Base-by-base conservation (phyloP, 2,888 invertebrate species). In the Drosophila paucipuncta region DNA sequence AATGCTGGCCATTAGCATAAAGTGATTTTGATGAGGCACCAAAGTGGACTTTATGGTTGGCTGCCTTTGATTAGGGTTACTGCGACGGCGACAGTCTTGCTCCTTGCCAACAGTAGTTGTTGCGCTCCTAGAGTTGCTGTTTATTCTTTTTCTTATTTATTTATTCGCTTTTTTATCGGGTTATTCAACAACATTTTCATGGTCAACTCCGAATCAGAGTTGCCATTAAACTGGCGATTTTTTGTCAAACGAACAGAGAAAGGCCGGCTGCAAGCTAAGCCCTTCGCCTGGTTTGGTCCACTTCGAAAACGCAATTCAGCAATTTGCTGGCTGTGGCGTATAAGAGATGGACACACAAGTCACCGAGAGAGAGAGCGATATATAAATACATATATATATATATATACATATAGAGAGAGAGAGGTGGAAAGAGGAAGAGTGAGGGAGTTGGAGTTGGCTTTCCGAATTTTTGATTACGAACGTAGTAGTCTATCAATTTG, bases 1-100 rank as follows among this genome's bases (percentile, higher is more conserved):
- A 87, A 87, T 87, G 86, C 68, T 59, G 58, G 68, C 88, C 83
- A 87, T 87, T 87, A 86, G 87, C 87, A 87, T 87, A 87, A 87
- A 87, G 85, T 88, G 87, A 88, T 88, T 86, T 87, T 87, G 89
- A 87, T 87, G 85, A 83, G 85, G 78, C 85, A 83, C 84, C 83
- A 86, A 85, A 86, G 85, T 87, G 87, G 85, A 86, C 85, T 87
- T 86, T 85, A 86, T 87, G 85, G 68, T 83, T 85, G 87, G 87
- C 82, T 82, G 85, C 59, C 75, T 87, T 76, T 86, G 85, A 86
- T 86, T 87, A 87, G 85, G 85, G 85, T 87, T 85, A 85, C 84
- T 13, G n/a, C n/a, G 13, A 70, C 66, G 73, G 68, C 78, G 68
- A 76, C 75, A 78, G 41, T 11, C 16, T 4, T 55, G 35, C 41